Evolutionary conservation across 2,888 invertebrate genomes (phyloP), one percentile per base, ranked within the genome.

Genomic region (Himalopsyche kuldschensis): DNA sequence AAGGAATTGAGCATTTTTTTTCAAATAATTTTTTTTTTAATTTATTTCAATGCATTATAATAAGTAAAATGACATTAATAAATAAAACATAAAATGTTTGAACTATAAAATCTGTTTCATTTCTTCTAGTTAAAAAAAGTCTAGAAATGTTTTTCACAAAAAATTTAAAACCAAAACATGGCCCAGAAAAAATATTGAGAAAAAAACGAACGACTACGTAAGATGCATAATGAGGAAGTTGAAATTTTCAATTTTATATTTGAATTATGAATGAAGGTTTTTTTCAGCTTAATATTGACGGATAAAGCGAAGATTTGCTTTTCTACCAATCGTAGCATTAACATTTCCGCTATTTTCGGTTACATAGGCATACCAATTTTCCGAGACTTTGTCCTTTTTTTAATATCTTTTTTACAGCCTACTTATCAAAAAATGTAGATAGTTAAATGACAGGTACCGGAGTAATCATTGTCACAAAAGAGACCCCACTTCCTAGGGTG

Each of bases 381-480:
- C 77, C 11, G 47, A 82, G 85, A 82, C 78, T 82, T 85, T 82
- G 78, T 85, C 75, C 82, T 80, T 82, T 81, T 85, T 83, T 85
- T 84, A 85, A 84, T 85, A 84, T 81, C 47, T 79, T 76, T 82
- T 82, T 81, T 79, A 41, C 41, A 48, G 81, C 75, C 79, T 83
- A 80, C 82, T 79, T 82, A 81, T 46, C 35, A 79, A 41, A 82
- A 82, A 83, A 84, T 79, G 75, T 75, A 80, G 55, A 83, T 83
- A 80, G 84, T 84, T 86, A 83, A 86, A 84, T 84, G 84, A 86
- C 84, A 86, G 85, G 84, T 84, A 86, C 75, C 41, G 77, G 77
- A 84, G 85, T 86, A 86, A 86, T 84, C 85, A 86, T 86, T 79
- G 84, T 83, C 85, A 86, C 85, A 86, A 86, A 84, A 85, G 83